These are phyloP conservation scores for Tetrax tetrax DNA, from an alignment of 2,113 vertebrate genomes.

Conservation along the genomic window DNA sequence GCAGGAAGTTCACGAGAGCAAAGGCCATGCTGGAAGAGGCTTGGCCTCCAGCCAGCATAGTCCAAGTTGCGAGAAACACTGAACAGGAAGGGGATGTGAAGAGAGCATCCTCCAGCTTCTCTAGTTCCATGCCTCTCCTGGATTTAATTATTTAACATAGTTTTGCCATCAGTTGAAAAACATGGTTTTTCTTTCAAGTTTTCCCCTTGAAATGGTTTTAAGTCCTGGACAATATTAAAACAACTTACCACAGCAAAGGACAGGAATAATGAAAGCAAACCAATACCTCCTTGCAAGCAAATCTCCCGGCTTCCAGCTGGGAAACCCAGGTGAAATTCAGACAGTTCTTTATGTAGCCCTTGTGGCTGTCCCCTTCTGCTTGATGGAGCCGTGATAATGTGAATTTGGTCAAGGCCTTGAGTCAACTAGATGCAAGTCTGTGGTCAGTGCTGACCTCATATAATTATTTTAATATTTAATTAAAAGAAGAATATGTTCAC, in stretches of 20 bases:
- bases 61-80: background rate
- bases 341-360: background rate
- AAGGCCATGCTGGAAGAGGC: background rate
- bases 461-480: background rate
- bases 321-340: background rate
- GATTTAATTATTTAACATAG: conserved; percentile 1
- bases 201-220: background rate
- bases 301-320: background rate
- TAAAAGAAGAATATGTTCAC: background rate
- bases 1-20: conserved; percentile 40
- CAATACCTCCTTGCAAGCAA: background rate
- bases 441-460: background rate
- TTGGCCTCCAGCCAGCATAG: background rate
- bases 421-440: background rate
- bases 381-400: background rate
- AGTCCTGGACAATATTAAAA: background rate
- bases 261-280: conserved; percentile 10
- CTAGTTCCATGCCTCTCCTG: background rate
- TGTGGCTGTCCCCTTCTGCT: background rate
- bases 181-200: background rate
- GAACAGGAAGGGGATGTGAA: conserved; percentile 24
- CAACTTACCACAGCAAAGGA: background rate
- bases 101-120: background rate
- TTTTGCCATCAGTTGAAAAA: background rate
- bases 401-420: background rate